Evolutionary conservation across 2,888 invertebrate species (phyloP).

Genomic region (Sinohyriopsis cumingii): DNA sequence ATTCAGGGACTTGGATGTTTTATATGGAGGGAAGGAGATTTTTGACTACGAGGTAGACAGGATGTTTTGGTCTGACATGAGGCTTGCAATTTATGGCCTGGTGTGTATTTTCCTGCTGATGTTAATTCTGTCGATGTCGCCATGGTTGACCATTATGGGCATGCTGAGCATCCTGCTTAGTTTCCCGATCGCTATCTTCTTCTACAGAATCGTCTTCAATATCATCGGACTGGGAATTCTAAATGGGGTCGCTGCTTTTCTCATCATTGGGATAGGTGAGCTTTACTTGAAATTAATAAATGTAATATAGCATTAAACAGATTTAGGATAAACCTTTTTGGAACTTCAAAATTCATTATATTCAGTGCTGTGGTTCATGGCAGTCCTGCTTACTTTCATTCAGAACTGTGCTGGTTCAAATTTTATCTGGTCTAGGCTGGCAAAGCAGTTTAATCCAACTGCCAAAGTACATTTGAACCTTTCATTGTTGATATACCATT

Average conservation of each 20-base stretch:
- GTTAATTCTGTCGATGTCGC: conserved; percentile 63
- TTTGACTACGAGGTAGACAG: conserved; percentile 66
- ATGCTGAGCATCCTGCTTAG: conserved; percentile 58
- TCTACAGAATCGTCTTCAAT: conserved; percentile 61
- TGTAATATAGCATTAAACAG: neutral
- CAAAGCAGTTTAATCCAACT: too few relatives aligned
- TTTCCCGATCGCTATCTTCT: conserved; percentile 65
- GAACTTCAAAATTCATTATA: neutral
- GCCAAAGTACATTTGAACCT: too few relatives aligned
- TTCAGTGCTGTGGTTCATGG: neutral
- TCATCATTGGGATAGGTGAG: conserved; percentile 69
- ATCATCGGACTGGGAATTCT: conserved; percentile 62
- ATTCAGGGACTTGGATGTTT: conserved; percentile 62
- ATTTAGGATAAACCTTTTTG: neutral
- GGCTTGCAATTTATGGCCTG: conserved; percentile 54
- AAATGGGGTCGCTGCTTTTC: conserved; percentile 68
- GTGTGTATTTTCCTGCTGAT: conserved; percentile 58
- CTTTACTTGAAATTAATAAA: neutral
- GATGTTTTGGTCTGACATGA: conserved; percentile 66
- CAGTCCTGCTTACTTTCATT: too few relatives aligned
- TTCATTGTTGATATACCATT: too few relatives aligned
- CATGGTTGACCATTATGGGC: conserved; percentile 63
- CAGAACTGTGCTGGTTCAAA: too few relatives aligned
- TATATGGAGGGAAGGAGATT: conserved; percentile 67
- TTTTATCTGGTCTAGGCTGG: too few relatives aligned